Base-by-base conservation (phyloP, 2,888 invertebrate genomes). In the Dolichomitus sp. region DNA sequence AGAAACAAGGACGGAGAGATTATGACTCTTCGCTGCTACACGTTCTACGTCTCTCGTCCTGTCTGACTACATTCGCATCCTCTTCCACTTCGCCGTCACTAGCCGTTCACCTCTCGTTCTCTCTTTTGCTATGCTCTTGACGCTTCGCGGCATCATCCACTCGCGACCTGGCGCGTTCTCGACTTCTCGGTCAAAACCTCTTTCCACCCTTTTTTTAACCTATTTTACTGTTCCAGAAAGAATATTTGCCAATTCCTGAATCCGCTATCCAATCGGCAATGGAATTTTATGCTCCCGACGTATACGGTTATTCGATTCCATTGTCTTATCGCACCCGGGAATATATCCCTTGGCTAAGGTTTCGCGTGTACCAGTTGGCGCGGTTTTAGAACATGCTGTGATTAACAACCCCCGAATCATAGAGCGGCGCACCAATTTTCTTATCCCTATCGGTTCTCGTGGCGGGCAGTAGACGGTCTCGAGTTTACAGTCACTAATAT, bases 401-500 rank as follows among this genome's bases (percentile, higher is more conserved):
- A 73, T 61, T 73, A 73, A 73, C 61, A 73, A 61, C 73, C 73
- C 19, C 14, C n/a, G 37, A 73, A 73, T 73, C 59, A 73, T 61
- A 61, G 61, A 59, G 48, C 73, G 48, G 73, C 61, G 50, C 61
- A 73, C 59, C 73, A 73, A 73, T 73, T 73, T 73, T 61, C 63
- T 79, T 54, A 48, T 61, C 54, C 68, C 74, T 27, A 23, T 57
- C 45, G 66, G 54, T 48, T 69, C 37, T 77, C 68, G 80, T 84
- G 70, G 85, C 89, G 85, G 88, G 81, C 72, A 80, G 17, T 54
- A 19, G 37, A 19, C 37, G 37, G 9, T 37, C 84, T 78, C 72
- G 6, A 37, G 50, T 42, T 61, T 83, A 87, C 84, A 85, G 87
- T 89, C 87, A 88, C 87, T 89, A 91, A 91, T 92, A 91, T 90